Evolutionary conservation across 2,797 vertebrate genomes (phyloP).

Genomic region (Heteromormyrus szaboi): DNA sequence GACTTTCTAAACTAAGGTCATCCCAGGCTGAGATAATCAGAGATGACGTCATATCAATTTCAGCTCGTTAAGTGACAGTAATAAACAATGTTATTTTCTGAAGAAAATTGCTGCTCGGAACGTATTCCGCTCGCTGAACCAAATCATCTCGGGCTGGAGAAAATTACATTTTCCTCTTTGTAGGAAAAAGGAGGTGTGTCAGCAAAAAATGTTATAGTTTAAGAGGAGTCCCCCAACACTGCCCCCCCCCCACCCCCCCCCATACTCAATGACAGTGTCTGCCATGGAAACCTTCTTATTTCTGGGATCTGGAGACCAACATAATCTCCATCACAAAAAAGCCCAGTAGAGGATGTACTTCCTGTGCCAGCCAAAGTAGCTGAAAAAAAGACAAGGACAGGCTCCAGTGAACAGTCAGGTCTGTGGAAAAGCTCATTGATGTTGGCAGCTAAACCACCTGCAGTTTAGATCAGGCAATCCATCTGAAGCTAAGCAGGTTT

Average conservation of each 20-base stretch:
- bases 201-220: not conserved
- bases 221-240: not conserved
- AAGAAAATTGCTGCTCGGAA: not conserved
- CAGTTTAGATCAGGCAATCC: not conserved
- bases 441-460: not conserved
- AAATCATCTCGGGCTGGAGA: not conserved
- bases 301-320: not conserved
- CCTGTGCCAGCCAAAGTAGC: not conserved
- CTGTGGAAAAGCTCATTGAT: not conserved
- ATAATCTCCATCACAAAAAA: not conserved
- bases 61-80: not conserved
- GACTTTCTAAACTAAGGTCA: not conserved
- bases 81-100: not conserved
- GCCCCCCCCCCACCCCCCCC: not conserved
- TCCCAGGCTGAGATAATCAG: not conserved
- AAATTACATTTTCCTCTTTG: not conserved
- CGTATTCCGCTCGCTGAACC: not conserved
- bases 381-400: not conserved
- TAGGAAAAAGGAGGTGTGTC: not conserved
- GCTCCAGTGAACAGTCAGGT: not conserved
- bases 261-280: not conserved
- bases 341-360: not conserved
- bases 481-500: not conserved
- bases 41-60: not conserved
- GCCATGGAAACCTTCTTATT: not conserved